Evolutionary conservation across 2,888 invertebrate genomes (phyloP).

Genomic region (Heliconius cydno): DNA sequence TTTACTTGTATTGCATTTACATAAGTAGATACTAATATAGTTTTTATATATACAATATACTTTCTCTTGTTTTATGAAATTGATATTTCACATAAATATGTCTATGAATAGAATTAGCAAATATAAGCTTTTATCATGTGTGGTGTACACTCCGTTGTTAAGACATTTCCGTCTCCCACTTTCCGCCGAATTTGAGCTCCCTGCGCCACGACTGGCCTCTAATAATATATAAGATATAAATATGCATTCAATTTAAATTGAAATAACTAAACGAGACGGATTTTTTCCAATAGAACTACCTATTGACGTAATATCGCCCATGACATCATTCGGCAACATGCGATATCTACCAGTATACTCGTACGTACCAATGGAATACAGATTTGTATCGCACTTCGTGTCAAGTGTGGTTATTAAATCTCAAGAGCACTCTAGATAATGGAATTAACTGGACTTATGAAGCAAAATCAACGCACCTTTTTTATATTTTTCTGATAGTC

Average conservation of each 20-base stretch:
- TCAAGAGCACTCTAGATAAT: slow-evolving; percentile 81
- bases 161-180: too few relatives aligned
- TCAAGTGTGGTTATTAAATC: slow-evolving; percentile 76
- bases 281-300: slow-evolving; percentile 28
- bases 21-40: too few relatives aligned
- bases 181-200: too few relatives aligned
- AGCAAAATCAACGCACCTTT: slow-evolving; percentile 50
- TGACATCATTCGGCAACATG: slow-evolving; percentile 62
- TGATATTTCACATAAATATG: not conserved
- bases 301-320: slow-evolving; percentile 62
- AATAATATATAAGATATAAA: too few relatives aligned
- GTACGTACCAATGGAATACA: slow-evolving; percentile 53
- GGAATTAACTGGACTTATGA: slow-evolving; percentile 65
- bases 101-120: not conserved
- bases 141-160: too few relatives aligned
- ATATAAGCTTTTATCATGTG: not conserved
- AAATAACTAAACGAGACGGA: too few relatives aligned
- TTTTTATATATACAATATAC: too few relatives aligned
- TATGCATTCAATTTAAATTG: too few relatives aligned
- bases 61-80: too few relatives aligned
- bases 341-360: not conserved
- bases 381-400: slow-evolving; percentile 69
- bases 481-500: slow-evolving; percentile 46
- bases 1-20: not conserved
- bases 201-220: too few relatives aligned